phyloP scores from a whole-genome alignment of 2,797 vertebrate genomes.

The Protonibea diacanthus region DNA sequence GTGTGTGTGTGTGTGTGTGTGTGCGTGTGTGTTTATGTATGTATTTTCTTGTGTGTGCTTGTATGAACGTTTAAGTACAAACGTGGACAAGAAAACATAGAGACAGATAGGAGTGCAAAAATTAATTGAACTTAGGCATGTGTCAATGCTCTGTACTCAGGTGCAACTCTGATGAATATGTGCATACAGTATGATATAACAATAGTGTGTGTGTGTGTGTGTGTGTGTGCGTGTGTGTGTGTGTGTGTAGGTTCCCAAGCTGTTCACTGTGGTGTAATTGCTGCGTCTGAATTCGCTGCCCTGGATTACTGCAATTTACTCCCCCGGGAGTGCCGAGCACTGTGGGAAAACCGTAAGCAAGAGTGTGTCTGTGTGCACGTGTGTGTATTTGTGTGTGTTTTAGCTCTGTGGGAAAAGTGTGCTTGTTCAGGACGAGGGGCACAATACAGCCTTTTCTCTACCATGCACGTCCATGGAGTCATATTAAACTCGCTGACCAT shows the following conservation, averaged over 20 bases:
- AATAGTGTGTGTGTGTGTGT: constrained; percentile 35
- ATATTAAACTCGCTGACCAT: constrained; percentile 62
- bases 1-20: constrained; percentile 50
- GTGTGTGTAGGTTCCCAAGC: constrained; percentile 75
- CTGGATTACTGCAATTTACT: constrained; percentile 86
- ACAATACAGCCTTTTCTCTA: constrained; percentile 79
- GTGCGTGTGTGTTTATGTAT: constrained; percentile 37
- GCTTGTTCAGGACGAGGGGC: constrained; percentile 54
- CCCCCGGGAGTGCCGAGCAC: constrained; percentile 80
- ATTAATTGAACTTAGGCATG: not conserved
- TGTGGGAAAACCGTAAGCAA: constrained; percentile 82
- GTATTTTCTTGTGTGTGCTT: constrained; percentile 45
- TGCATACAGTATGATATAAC: constrained; percentile 29
- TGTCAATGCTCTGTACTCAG: not conserved
- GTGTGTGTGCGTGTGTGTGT: constrained; percentile 39
- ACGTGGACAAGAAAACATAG: constrained; percentile 14
- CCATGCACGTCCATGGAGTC: constrained; percentile 54
- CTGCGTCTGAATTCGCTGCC: constrained; percentile 80
- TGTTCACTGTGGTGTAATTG: constrained; percentile 79
- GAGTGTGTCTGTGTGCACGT: constrained; percentile 61
- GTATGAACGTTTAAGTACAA: constrained; percentile 39
- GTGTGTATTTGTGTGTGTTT: constrained; percentile 71
- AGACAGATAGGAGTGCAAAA: constrained; percentile 4
- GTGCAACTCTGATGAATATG: constrained; percentile 26
- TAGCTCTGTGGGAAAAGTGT: constrained; percentile 81